Evolutionary conservation across 2,797 vertebrate genomes (phyloP), one percentile per base, ranked within the genome.

Genomic region (Takifugu ocellatus): DNA sequence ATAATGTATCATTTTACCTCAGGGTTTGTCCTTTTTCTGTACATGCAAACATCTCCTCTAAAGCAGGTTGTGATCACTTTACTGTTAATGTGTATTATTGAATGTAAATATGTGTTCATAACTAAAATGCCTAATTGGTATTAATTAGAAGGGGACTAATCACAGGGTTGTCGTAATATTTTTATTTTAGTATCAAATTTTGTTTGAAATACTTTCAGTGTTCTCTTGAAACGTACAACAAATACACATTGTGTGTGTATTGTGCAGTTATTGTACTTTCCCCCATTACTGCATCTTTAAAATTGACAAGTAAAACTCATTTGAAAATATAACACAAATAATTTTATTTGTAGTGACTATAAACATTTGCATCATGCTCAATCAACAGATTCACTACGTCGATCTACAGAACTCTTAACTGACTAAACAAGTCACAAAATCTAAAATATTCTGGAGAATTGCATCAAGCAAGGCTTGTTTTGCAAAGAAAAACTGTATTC

Each of bases 101-200:
- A 46, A 46, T 21, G 15, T 46, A 68, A 74, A 16, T 36, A 21
- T 33, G 16, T 56, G 56, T 56, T 82, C 9, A 56, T 63, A 36
- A 49, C 42, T 82, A 62, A 67, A 67, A 72, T 70, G 63, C 56
- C 1, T 11, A 74, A 68, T 52, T 74, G 47, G 59, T 47, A 68
- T 77, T 65, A 66, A 70, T 72, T 61, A 12, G 61, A 25, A 8
- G 64, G 51, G 5, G 59, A 70, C 83, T 6, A 61, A 21, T 54
- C 60, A 83, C 76, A 71, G 64, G 71, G 69, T 68, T 48, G 49
- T 48, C 62, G 27, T 78, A 47, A 76, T 55, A 2, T 72, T 58
- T 66, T 56, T 51, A 69, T 76, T 14, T 54, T 72, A 85, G 73
- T 81, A 75, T 82, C 84, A 74, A 47, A 56, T 59, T 80, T 66